Percentiles rank a stretch among this genome's conserved stretches.
Evolutionary conservation across 2,888 invertebrate genomes (phyloP).

Genomic region (Spisula solida): DNA sequence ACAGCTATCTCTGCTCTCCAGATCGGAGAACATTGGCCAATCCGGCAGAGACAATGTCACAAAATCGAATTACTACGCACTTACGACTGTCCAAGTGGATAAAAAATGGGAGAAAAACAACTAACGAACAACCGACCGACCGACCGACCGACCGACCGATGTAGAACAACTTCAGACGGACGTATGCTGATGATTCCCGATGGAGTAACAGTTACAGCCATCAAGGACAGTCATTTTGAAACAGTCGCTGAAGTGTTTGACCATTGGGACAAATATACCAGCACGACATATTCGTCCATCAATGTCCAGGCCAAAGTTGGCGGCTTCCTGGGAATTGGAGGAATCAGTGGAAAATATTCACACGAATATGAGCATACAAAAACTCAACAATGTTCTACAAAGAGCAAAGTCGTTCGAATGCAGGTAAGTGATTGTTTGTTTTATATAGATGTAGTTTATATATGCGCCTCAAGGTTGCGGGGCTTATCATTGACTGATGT

Average conservation of each 20-base stretch:
- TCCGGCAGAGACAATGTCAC: too few relatives aligned
- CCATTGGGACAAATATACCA: slow-evolving; percentile 30
- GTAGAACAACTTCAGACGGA: slow-evolving; percentile 62
- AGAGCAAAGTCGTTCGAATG: neutral
- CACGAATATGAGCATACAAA: slow-evolving; percentile 11
- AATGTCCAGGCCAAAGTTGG: slow-evolving; percentile 15
- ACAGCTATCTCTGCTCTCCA: too few relatives aligned
- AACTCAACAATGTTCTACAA: neutral
- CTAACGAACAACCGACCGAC: too few relatives aligned
- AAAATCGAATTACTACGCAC: too few relatives aligned
- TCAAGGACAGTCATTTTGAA: slow-evolving; percentile 58
- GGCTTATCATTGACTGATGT: too few relatives aligned
- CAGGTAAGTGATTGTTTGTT: too few relatives aligned
- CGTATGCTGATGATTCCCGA: slow-evolving; percentile 64
- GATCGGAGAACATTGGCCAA: too few relatives aligned
- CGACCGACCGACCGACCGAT: too few relatives aligned
- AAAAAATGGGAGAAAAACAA: too few relatives aligned
- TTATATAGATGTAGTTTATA: too few relatives aligned
- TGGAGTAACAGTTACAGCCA: slow-evolving; percentile 44
- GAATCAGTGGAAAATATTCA: slow-evolving; percentile 14
- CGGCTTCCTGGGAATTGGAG: neutral
- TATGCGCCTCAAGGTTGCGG: too few relatives aligned
- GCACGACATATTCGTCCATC: neutral
- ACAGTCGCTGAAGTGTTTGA: slow-evolving; percentile 42
- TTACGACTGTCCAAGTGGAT: too few relatives aligned